These are phyloP conservation scores for Buphagus erythrorhynchus DNA, from an alignment of 2,797 vertebrate species.

Conservation along the genomic window DNA sequence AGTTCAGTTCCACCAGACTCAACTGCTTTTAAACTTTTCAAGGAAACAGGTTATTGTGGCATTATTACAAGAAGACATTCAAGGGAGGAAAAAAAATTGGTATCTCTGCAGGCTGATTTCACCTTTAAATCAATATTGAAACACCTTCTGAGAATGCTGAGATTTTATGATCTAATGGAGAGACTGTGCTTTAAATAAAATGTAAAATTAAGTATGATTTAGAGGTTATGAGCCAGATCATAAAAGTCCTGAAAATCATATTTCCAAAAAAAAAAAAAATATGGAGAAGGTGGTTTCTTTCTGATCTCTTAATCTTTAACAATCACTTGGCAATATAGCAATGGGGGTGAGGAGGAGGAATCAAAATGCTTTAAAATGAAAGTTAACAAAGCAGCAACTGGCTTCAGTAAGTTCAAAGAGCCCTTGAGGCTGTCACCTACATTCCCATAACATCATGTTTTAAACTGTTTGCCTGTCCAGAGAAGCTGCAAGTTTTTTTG, in stretches of 20 bases:
- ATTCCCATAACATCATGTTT: background rate
- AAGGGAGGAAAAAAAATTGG: background rate
- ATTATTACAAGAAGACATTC: background rate
- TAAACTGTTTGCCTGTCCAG: background rate
- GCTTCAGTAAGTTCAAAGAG: background rate
- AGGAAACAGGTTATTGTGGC: background rate
- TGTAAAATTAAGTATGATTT: background rate
- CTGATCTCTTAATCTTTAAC: background rate
- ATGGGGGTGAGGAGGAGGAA: accelerated
- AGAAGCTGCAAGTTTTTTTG: background rate
- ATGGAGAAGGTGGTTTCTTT: background rate
- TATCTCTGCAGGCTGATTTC: background rate
- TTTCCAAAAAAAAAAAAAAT: background rate
- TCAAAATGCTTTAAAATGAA: background rate
- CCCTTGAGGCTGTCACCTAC: background rate
- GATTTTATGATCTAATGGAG: background rate
- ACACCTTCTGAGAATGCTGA: background rate
- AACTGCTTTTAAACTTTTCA: background rate
- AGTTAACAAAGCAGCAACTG: background rate
- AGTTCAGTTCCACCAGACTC: background rate
- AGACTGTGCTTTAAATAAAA: background rate
- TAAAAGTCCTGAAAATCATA: background rate
- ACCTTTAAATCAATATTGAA: background rate
- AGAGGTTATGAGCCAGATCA: background rate
- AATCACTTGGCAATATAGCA: background rate